A percentile compares a stretch with the other conserved stretches of the same genome.
phyloP scores from a whole-genome alignment of 2,888 invertebrate genomes.

The Drosophila cracens region DNA sequence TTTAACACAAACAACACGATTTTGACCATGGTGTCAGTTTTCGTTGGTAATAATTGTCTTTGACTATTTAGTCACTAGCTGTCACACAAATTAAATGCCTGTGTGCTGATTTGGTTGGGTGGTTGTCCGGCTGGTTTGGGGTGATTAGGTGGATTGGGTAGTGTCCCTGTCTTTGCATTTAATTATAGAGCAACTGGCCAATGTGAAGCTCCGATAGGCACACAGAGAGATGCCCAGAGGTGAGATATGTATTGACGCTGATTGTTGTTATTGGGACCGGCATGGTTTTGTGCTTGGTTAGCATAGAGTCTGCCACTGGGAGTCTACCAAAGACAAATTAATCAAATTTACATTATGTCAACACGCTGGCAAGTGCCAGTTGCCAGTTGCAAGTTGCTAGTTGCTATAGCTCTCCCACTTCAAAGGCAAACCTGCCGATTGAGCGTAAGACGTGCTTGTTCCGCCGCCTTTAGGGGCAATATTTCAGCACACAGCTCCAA shows the following conservation, averaged over 20 bases:
- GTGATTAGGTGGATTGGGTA: slow-evolving; percentile 15
- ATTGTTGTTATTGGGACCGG: slow-evolving; percentile 31
- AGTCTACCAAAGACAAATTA: slow-evolving; percentile 56
- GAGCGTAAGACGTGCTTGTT: slow-evolving; percentile 26
- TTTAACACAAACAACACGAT: background rate
- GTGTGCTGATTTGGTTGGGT: slow-evolving; percentile 5
- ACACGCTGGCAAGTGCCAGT: slow-evolving; percentile 39
- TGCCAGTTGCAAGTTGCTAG: slow-evolving; percentile 1
- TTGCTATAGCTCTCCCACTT: background rate
- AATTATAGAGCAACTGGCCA: slow-evolving; percentile 34
- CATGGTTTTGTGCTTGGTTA: background rate
- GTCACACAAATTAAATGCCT: slow-evolving; percentile 26
- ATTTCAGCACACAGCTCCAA: slow-evolving; percentile 8
- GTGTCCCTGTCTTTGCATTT: slow-evolving; percentile 29
- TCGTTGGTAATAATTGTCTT: slow-evolving; percentile 5
- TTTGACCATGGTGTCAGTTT: background rate
- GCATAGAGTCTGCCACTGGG: background rate
- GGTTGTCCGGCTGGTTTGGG: background rate
- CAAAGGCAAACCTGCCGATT: slow-evolving; percentile 29
- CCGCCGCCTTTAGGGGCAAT: slow-evolving; percentile 19
- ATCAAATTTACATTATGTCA: slow-evolving; percentile 73
- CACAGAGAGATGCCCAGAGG: slow-evolving; percentile 13
- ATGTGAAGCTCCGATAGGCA: background rate
- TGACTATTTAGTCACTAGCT: slow-evolving; percentile 1
- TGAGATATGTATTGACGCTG: slow-evolving; percentile 31